Base-by-base conservation (phyloP, 2,113 vertebrate species). In the Tursiops truncatus region DNA sequence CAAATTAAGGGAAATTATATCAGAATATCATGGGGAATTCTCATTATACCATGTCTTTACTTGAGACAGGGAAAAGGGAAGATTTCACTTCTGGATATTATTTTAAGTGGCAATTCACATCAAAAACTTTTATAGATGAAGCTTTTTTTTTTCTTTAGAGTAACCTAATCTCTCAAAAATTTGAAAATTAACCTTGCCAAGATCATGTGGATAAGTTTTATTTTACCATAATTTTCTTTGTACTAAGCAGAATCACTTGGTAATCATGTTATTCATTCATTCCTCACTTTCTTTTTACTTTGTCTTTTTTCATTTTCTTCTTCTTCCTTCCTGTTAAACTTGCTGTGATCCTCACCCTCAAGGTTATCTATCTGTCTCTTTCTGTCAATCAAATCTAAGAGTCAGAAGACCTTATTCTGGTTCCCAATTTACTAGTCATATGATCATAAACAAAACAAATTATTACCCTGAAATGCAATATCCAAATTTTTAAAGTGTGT, bases 1-100 rank as follows among this genome's bases (percentile, higher is more conserved):
- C 36, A 97, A 91, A 85, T 88, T 96, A 94, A 94, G 58, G 25
- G 41, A 83, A 97, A 95, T 86, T 68, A 62, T 73, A 82, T 58
- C 21, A 36, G 44, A 92, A 67, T 92, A 96, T 82, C 7, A 28
- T 33, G 21, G 21, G n/a, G 14, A 85, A 94, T 68, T 96, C 36
- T 91, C 28, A 79, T 79, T 77, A 36, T 44, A 94, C 28, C 20
- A 79, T 67, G 20, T 58, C 21, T 86, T 71, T 62, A 67, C 44
- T 88, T 96, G 53, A 91, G 89, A 94, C 25, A 91, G 6, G 50
- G 14, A 74, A 70, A 93, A 89, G 70, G 80, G 15, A 31, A 91
- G 17, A 12, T 41, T 67, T 95, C 21, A 58, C 17, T 53, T 53
- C 20, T 63, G 13, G 3, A 41, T 38, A 21, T 26, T 47, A 89